Base-by-base conservation (phyloP, 2,888 invertebrate species). In the Pristionchus entomophagus region DNA sequence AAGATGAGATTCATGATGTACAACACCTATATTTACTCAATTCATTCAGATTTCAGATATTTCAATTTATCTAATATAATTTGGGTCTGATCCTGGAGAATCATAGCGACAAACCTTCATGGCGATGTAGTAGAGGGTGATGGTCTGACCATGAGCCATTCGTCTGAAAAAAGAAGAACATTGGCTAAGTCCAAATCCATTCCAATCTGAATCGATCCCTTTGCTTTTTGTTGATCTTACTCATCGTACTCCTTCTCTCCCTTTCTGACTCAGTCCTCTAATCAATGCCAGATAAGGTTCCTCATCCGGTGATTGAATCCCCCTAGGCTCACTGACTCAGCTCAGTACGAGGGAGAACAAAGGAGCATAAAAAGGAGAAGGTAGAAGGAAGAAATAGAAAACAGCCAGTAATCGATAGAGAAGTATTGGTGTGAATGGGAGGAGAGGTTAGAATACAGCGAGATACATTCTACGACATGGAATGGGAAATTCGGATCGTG, bases 1-100 rank as follows among this genome's bases (percentile, higher is more conserved):
- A 89, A 84, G 26, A 91, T 49, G 38, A 92, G 87, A 86, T 92
- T 92, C 82, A 89, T 41, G 12, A 94, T 85, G 88, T 92, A 93
- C 38, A 93, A 86, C 0, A 91, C 38, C 88, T 94, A 93, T 26
- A 32, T 14, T 73, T n/a, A n/a, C n/a, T 22, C 32, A 32, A 38
- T n/a, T 73, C 19, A n/a, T 41, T 73, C 69, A 93, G 53, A 87
- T 93, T 94, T 10, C 45, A n/a, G n/a, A n/a, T n/a, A n/a, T n/a
- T n/a, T n/a, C n/a, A n/a, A n/a, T n/a, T n/a, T n/a, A n/a, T n/a
- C n/a, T n/a, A n/a, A n/a, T n/a, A n/a, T n/a, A n/a, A n/a, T n/a
- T n/a, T 10, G 45, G 6, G 45, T 10, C 45, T 45, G 14, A 14
- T 10, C 14, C 45, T 45, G 45, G 14, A 45, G 45, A 65, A 38